Conservation (phyloP, 2,797 vertebrate species). For the Melopsittacus undulatus region DNA sequence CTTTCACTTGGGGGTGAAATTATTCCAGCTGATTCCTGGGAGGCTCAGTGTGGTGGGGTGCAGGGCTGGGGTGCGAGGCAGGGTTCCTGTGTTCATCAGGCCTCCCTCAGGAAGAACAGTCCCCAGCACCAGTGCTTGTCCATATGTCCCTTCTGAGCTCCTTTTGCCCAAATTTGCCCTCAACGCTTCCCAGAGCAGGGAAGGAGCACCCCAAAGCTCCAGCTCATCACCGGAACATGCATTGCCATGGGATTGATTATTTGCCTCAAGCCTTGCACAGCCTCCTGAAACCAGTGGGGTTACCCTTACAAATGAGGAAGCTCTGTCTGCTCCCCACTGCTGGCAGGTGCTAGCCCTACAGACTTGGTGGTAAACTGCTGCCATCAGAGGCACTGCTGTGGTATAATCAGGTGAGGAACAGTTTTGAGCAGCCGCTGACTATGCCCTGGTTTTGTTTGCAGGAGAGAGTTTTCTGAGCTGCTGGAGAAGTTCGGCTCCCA, state of each 20-base stretch:
- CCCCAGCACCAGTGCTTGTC: neutral
- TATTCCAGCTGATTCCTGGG: neutral
- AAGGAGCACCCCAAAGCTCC: neutral
- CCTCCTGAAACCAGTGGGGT: neutral
- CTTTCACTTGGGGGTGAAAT: neutral
- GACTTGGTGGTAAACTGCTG: neutral
- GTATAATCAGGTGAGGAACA: neutral
- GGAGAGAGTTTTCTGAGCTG: constrained; percentile 89
- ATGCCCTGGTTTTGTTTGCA: constrained; percentile 17
- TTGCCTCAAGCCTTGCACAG: too few species aligned
- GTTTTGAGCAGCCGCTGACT: neutral
- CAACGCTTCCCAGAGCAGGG: neutral
- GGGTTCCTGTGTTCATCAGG: neutral
- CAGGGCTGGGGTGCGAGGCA: neutral
- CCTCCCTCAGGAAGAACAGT: neutral
- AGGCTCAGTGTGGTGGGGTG: fast-evolving
- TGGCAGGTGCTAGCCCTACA: fast-evolving
- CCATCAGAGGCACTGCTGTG: neutral
- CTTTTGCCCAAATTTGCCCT: neutral
- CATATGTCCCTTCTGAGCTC: fast-evolving
- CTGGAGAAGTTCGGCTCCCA: constrained; percentile 89
- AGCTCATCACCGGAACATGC: neutral
- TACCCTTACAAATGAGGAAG: neutral
- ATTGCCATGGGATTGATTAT: neutral
- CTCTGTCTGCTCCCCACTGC: neutral